A percentile compares a stretch with the other conserved stretches of the same genome.
These are phyloP conservation scores for Chrysomallon squamiferum DNA, from an alignment of 1,140 invertebrate genomes.

Conservation along the genomic window DNA sequence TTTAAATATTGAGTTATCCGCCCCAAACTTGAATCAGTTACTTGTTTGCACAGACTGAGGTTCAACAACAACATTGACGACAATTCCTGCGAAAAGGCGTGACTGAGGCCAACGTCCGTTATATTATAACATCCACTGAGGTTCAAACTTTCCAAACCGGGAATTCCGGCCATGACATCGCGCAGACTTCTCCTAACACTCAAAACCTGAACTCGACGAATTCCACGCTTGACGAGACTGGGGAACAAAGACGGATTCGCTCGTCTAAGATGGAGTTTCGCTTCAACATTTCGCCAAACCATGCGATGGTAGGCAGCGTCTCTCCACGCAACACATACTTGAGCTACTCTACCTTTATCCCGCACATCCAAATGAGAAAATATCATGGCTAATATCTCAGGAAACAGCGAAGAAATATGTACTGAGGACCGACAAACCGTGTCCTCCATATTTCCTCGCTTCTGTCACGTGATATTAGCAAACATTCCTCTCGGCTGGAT, in stretches of 20 bases:
- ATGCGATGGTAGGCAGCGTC: slow-evolving; percentile 87
- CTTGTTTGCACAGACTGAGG: slow-evolving; percentile 91
- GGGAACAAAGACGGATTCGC: slow-evolving; percentile 82
- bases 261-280: slow-evolving; percentile 84
- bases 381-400: slow-evolving; percentile 89
- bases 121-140: slow-evolving; percentile 93
- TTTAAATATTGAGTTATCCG: slow-evolving; percentile 84
- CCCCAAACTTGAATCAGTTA: slow-evolving; percentile 84
- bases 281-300: slow-evolving; percentile 92
- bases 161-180: slow-evolving; percentile 85
- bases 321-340: slow-evolving; percentile 87
- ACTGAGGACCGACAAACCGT: slow-evolving; percentile 21
- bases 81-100: slow-evolving; percentile 78
- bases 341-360: slow-evolving; percentile 87
- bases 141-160: slow-evolving; percentile 85
- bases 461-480: slow-evolving; percentile 34
- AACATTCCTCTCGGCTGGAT: slow-evolving; percentile 13
- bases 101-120: slow-evolving; percentile 80
- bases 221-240: slow-evolving; percentile 84
- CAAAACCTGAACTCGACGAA: slow-evolving; percentile 86
- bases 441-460: slow-evolving; percentile 41
- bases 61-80: slow-evolving; percentile 81
- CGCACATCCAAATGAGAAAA: slow-evolving; percentile 87
- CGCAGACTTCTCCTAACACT: slow-evolving; percentile 83
- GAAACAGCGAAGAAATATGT: slow-evolving; percentile 87